These are phyloP conservation scores for Stegodyphus mimosarum DNA, from an alignment of 1,140 invertebrate genomes.

Conservation along the genomic window DNA sequence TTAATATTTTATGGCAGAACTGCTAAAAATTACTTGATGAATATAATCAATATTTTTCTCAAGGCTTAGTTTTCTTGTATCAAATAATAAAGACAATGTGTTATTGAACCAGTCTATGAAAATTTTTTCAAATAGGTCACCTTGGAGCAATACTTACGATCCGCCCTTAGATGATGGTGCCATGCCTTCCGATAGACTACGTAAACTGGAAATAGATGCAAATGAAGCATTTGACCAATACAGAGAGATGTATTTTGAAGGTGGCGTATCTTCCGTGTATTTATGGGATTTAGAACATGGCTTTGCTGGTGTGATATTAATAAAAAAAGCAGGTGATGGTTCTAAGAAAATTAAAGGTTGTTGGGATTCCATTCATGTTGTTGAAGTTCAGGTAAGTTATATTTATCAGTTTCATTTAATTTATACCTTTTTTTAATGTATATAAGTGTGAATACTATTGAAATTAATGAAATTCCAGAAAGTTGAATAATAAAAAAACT, in stretches of 20 bases:
- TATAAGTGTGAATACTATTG: no score
- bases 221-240: constrained; percentile 99
- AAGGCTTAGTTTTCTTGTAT: no score
- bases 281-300: constrained; percentile 99
- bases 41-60: no score
- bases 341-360: constrained; percentile 97
- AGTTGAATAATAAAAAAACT: no score
- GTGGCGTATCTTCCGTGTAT: constrained; percentile 98
- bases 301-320: constrained; percentile 98
- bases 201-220: constrained; percentile 96
- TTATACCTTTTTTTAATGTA: background rate
- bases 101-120: no score
- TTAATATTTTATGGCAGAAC: no score
- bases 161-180: constrained; percentile 98
- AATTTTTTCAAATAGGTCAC: constrained; percentile 77
- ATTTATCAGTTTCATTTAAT: constrained; percentile 6
- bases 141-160: constrained; percentile 99
- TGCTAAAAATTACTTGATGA: no score
- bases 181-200: constrained; percentile 94
- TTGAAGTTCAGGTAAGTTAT: constrained; percentile 84
- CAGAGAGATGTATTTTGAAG: constrained; percentile 99
- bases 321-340: constrained; percentile 96
- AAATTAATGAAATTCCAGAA: no score
- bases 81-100: no score
- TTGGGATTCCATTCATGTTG: constrained; percentile 99